Conservation (phyloP, 2,113 vertebrate genomes). For the Xyliphius kryptos region DNA sequence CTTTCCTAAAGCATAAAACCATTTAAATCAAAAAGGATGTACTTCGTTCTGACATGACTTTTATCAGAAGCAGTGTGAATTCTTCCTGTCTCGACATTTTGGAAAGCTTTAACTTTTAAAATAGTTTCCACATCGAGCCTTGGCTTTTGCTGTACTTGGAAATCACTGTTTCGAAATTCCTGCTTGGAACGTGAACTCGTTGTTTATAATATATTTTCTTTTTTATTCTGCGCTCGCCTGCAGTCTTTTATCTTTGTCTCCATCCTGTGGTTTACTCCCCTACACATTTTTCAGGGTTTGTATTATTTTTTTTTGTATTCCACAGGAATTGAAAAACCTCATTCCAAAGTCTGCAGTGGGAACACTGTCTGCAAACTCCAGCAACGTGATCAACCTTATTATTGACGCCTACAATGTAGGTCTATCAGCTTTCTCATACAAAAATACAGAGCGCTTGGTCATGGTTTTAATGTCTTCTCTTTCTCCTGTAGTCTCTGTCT, state of each 20-base stretch:
- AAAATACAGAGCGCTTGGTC: no score
- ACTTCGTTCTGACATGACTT: no score
- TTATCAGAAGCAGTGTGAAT: not conserved
- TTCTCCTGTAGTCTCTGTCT: constrained; percentile 76
- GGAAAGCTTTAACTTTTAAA: constrained; percentile 7
- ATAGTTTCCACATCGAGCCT: constrained; percentile 23
- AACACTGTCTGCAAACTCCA: constrained; percentile 90
- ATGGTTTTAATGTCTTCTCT: not conserved
- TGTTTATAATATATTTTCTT: constrained; percentile 17
- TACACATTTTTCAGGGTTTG: constrained; percentile 29
- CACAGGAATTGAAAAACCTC: constrained; percentile 89
- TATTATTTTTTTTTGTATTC: no score
- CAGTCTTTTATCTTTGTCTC: constrained; percentile 18
- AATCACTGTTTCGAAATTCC: constrained; percentile 31
- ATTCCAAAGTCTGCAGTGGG: constrained; percentile 97
- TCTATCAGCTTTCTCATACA: constrained; percentile 29
- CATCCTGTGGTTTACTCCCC: constrained; percentile 5
- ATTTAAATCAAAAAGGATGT: no score
- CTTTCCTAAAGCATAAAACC: no score
- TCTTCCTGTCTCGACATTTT: constrained; percentile 8
- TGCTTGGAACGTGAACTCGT: constrained; percentile 9
- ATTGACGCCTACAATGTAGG: constrained; percentile 97
- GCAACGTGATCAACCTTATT: constrained; percentile 97
- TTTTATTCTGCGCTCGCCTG: constrained; percentile 10
- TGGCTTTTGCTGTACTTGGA: constrained; percentile 11